phyloP scores from a whole-genome alignment of 2,888 invertebrate genomes.

The Apamea monoglypha region DNA sequence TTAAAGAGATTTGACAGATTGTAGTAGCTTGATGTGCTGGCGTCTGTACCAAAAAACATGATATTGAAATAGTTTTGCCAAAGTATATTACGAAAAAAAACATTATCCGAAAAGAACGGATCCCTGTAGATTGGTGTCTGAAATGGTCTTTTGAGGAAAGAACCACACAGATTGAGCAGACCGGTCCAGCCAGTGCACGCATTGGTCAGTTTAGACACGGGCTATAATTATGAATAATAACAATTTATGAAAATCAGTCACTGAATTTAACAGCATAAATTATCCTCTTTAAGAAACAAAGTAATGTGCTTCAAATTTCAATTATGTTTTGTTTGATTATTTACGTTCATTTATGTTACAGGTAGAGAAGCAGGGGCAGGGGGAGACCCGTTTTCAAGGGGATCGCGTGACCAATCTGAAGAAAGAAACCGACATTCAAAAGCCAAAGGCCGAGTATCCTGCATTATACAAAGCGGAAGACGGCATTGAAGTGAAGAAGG shows the following conservation, averaged over 20 bases:
- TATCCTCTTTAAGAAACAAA: neutral
- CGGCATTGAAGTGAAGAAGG: constrained; percentile 83
- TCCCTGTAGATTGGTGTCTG: too few relatives aligned
- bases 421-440: constrained; percentile 33
- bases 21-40: too few relatives aligned
- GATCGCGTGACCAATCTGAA: constrained; percentile 1
- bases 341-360: constrained; percentile 24
- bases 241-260: neutral
- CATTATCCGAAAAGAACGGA: too few relatives aligned
- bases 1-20: too few relatives aligned
- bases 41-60: too few relatives aligned
- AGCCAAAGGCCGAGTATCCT: constrained; percentile 72
- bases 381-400: neutral
- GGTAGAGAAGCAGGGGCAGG: neutral
- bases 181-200: too few relatives aligned
- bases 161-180: too few relatives aligned
- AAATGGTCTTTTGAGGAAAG: too few relatives aligned
- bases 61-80: too few relatives aligned
- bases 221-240: neutral
- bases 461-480: constrained; percentile 80
- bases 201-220: neutral
- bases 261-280: neutral
- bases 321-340: neutral
- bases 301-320: neutral
- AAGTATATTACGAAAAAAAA: too few relatives aligned